Base-by-base conservation (phyloP, 2,888 invertebrate species). In the Lithophane socia region DNA sequence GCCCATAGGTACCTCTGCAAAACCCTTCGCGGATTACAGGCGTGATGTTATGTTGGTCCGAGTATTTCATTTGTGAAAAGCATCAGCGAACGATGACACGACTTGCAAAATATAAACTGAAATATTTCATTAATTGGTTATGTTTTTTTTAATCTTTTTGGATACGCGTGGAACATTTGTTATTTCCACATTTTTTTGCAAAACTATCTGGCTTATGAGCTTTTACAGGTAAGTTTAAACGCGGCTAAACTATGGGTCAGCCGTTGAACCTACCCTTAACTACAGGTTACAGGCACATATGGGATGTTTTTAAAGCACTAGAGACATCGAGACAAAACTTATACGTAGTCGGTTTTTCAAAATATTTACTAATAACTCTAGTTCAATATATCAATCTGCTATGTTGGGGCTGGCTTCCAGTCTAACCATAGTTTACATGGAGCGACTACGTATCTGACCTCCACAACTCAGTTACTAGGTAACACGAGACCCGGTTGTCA, bases 261-360 rank as follows among this genome's bases (percentile, higher is more conserved):
- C 18, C 24, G 9, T 21, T 52, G 24, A 65, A 44, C 24, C 9
- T 54, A 58, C 29, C 12, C 21, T 56, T 37, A 54, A 21, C 44
- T 52, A 72, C 7, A 72, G 0, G 16, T 44, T 75, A 18, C 0
- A 54, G 9, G 63, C 61, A 75, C 63, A 60, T 54, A 63, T 44
- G 61, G 75, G 74, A 49, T 73, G 52, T 37, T 37, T 37, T 75
- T 75, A 52, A 16, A 54, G 47, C n/a, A 44, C 3, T n/a, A 10
- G 5, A 16, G n/a, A 5, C 2, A n/a, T n/a, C 64, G 42, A 64
- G 16, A 44, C 16, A 1, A 65, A n/a, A 47, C 47, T 7, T 16
- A 44, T 18, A 18, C 2, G 12, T 12, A 12, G 18, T 24, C 24
- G 18, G 18, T 18, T 18, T 24, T 58, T 58, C n/a, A 58, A 58